These are phyloP conservation scores for Danio jaintianensis DNA, from an alignment of 2,797 vertebrate genomes.

Conservation along the genomic window DNA sequence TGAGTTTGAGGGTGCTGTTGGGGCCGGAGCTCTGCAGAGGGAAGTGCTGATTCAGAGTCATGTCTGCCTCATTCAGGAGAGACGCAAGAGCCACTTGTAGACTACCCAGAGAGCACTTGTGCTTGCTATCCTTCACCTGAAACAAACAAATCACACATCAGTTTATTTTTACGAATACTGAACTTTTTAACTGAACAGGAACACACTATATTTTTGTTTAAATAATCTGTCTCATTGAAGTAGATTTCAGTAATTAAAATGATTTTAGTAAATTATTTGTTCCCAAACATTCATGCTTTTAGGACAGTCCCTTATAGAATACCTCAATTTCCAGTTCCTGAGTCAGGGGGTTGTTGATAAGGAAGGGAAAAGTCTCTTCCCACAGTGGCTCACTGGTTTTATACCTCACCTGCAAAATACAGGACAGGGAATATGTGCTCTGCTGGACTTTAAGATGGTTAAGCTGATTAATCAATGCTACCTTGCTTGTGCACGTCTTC, in stretches of 20 bases:
- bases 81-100: conserved; percentile 85
- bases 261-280: neutral
- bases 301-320: conserved; percentile 39
- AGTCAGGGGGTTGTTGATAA: conserved; percentile 91
- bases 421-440: neutral
- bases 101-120: conserved; percentile 91
- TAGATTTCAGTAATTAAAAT: neutral
- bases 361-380: conserved; percentile 95
- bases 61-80: conserved; percentile 85
- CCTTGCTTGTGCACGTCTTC: conserved; percentile 92
- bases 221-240: neutral
- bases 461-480: conserved; percentile 62
- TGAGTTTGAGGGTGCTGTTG: conserved; percentile 92
- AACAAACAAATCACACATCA: conserved; percentile 13
- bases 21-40: conserved; percentile 92
- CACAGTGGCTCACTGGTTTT: conserved; percentile 96
- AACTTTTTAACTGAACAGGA: neutral
- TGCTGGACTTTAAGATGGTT: neutral
- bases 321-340: conserved; percentile 97
- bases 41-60: conserved; percentile 91
- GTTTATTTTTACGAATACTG: neutral
- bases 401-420: conserved; percentile 84
- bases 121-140: conserved; percentile 93
- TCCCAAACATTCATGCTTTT: neutral
- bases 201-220: neutral